Conservation (phyloP, 2,113 vertebrate species). For the Ibidorhyncha struthersii region DNA sequence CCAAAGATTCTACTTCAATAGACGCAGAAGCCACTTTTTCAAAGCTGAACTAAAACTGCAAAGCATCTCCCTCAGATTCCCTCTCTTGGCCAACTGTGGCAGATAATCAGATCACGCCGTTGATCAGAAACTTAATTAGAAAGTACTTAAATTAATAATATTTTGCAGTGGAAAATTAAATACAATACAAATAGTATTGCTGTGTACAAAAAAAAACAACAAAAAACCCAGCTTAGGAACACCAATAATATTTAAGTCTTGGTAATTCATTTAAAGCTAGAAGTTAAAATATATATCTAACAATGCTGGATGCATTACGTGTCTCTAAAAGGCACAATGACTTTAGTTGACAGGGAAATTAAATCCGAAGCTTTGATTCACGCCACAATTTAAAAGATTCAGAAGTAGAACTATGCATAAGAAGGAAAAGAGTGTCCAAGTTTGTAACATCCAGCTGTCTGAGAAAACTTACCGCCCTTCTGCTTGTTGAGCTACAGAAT, state of each 20-base stretch:
- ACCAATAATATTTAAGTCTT: neutral
- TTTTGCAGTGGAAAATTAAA: neutral
- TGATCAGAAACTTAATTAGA: neutral
- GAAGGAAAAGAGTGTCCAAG: neutral
- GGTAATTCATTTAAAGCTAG: neutral
- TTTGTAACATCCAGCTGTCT: neutral
- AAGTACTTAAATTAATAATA: neutral
- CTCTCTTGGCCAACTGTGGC: neutral
- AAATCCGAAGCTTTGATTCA: neutral
- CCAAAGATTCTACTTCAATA: neutral
- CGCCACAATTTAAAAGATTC: neutral
- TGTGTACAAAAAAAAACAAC: neutral
- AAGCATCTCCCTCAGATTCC: neutral
- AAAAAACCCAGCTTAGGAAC: neutral
- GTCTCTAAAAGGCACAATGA: neutral
- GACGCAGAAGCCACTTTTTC: neutral
- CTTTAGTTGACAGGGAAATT: neutral
- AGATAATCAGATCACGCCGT: neutral
- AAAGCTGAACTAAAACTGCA: neutral
- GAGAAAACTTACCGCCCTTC: conserved; percentile 87
- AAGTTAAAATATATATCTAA: neutral
- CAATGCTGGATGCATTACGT: neutral
- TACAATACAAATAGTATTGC: neutral
- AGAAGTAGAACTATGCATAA: neutral
- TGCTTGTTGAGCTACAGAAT: conserved; percentile 91